Evolutionary conservation across 2,113 vertebrate genomes (phyloP).

Genomic region (Paradoxurus hermaphroditus): DNA sequence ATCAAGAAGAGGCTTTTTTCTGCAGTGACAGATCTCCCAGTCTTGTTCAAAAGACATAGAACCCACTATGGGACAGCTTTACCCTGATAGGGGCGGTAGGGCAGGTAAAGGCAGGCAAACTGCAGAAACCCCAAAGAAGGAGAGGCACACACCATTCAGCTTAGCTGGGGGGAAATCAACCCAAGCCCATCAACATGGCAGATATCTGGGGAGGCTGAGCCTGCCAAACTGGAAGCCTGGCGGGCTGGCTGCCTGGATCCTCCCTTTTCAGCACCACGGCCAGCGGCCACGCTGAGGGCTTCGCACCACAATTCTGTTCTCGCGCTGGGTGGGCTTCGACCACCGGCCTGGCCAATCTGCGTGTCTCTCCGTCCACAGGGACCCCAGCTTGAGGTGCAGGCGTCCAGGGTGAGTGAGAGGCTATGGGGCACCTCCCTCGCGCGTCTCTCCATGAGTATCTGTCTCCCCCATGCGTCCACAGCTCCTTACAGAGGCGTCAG

Average conservation of each 20-base stretch:
- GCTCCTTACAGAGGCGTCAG: conserved; percentile 11
- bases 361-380: neutral
- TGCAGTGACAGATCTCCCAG: neutral
- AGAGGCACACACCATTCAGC: neutral
- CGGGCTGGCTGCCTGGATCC: accelerated
- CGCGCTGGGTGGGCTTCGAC: neutral
- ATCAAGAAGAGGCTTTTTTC: neutral
- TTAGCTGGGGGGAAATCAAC: neutral
- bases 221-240: neutral
- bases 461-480: conserved; percentile 70
- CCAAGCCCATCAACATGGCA: neutral
- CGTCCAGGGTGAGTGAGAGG: neutral
- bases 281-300: accelerated
- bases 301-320: accelerated
- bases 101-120: neutral
- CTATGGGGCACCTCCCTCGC: neutral
- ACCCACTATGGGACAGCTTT: neutral
- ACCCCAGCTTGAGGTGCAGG: neutral
- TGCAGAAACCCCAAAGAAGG: neutral
- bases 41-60: neutral
- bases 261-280: conserved; percentile 42
- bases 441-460: conserved; percentile 54
- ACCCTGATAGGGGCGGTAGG: neutral
- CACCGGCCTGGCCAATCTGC: accelerated
- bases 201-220: neutral